These are phyloP conservation scores for Rissa tridactyla DNA, from an alignment of 2,113 vertebrate genomes.

Conservation along the genomic window DNA sequence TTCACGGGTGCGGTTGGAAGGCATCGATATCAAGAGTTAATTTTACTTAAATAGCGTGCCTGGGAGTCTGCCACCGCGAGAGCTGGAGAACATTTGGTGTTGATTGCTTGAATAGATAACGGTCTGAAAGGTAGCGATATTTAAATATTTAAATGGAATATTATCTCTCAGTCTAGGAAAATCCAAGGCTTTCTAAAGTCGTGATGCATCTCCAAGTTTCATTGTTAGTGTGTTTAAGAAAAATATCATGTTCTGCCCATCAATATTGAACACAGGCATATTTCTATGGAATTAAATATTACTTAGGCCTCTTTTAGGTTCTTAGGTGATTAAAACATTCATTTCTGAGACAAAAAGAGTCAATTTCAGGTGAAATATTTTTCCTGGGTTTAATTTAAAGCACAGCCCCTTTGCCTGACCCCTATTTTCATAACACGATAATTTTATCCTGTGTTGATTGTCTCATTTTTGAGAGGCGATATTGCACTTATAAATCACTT, in stretches of 20 bases:
- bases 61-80: neutral
- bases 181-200: conserved; percentile 22
- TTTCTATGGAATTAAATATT: conserved; percentile 73
- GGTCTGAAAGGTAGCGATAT: neutral
- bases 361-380: conserved; percentile 76
- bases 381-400: conserved; percentile 78
- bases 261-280: neutral
- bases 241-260: neutral
- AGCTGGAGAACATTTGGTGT: neutral
- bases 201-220: neutral
- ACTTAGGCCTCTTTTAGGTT: conserved; percentile 62
- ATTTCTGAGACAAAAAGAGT: conserved; percentile 82
- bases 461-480: conserved; percentile 78
- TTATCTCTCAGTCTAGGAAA: conserved; percentile 26
- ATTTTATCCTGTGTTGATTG: conserved; percentile 80
- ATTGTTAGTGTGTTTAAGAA: neutral
- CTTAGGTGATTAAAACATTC: conserved; percentile 80
- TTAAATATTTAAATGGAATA: conserved; percentile 52
- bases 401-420: conserved; percentile 74
- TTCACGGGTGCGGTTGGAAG: neutral
- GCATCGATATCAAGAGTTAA: neutral
- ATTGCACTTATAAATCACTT: conserved; percentile 83
- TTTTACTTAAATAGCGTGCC: neutral
- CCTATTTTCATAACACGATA: conserved; percentile 81
- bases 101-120: conserved; percentile 31